Evolutionary conservation across 2,888 invertebrate genomes (phyloP).

Genomic region (Protonemura montana): DNA sequence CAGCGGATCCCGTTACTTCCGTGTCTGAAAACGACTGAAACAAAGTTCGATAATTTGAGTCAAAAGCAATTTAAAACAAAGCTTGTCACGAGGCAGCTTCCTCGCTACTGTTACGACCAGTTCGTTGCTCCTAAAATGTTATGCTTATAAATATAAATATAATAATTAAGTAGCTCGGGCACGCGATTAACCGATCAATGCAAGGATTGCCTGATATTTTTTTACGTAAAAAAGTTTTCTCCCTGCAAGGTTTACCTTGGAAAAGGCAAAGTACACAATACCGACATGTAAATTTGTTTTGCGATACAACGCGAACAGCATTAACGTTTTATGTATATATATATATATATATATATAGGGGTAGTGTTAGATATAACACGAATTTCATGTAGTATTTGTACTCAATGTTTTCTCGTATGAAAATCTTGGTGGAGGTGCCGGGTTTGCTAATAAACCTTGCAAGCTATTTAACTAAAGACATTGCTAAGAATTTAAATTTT

Average conservation of each 20-base stretch:
- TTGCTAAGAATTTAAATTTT: not conserved
- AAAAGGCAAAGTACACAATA: not conserved
- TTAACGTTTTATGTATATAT: not conserved
- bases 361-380: too few relatives aligned
- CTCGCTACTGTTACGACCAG: not conserved
- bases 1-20: not conserved
- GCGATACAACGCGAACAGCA: not conserved
- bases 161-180: not conserved
- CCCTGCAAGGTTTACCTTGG: not conserved
- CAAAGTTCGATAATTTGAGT: not conserved
- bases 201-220: constrained; percentile 15
- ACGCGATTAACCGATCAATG: not conserved
- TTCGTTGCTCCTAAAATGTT: not conserved
- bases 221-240: not conserved
- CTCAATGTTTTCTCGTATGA: too few relatives aligned
- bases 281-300: not conserved
- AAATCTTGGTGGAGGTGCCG: not conserved
- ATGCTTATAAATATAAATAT: constrained; percentile 7
- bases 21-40: constrained; percentile 1
- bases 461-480: not conserved
- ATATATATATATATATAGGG: too few relatives aligned
- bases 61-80: not conserved
- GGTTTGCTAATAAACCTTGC: not conserved
- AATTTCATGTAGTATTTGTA: too few relatives aligned
- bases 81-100: not conserved